Evolutionary conservation across 2,888 invertebrate species (phyloP).

Genomic region (Agrotis puta): DNA sequence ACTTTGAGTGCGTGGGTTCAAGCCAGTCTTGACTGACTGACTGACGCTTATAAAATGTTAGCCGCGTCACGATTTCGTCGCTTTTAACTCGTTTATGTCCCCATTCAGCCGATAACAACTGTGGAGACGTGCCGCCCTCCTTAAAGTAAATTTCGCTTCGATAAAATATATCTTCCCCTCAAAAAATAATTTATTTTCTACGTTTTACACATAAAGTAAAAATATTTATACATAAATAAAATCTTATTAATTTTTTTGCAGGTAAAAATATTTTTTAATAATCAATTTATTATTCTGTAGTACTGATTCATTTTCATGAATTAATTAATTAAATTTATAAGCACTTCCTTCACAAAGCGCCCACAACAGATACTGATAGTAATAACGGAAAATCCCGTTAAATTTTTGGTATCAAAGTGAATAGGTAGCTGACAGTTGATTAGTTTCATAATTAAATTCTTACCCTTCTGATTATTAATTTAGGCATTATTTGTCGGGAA

Average conservation of each 20-base stretch:
- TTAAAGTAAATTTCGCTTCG: neutral
- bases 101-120: neutral
- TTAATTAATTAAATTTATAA: slow-evolving; percentile 29
- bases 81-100: slow-evolving; percentile 16
- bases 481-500: slow-evolving; percentile 36
- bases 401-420: slow-evolving; percentile 59
- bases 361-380: slow-evolving; percentile 45
- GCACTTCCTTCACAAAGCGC: slow-evolving; percentile 20
- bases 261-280: neutral
- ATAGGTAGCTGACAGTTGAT: slow-evolving; percentile 68
- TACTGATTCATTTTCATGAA: neutral
- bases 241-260: neutral
- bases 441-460: slow-evolving; percentile 70
- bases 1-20: slow-evolving; percentile 41
- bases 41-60: slow-evolving; percentile 53
- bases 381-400: slow-evolving; percentile 53
- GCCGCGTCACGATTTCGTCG: slow-evolving; percentile 12
- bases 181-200: neutral
- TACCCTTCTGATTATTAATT: slow-evolving; percentile 55
- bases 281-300: neutral
- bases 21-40: slow-evolving; percentile 16
- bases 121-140: neutral
- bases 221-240: neutral
- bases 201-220: neutral
- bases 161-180: neutral